These are phyloP conservation scores for Halichoerus grypus DNA, from an alignment of 2,113 vertebrate genomes.

Conservation along the genomic window DNA sequence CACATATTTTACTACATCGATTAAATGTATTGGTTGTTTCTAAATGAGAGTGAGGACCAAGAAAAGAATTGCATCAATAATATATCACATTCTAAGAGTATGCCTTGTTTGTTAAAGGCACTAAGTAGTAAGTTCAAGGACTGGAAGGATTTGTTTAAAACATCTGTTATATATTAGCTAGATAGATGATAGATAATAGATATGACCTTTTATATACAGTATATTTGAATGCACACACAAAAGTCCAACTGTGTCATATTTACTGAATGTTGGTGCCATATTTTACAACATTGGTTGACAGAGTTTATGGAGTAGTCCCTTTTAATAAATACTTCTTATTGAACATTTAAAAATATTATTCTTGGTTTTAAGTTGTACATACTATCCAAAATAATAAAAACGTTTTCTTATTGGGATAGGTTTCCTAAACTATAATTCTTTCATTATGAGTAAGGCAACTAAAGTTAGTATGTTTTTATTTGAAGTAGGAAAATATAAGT, in stretches of 20 bases:
- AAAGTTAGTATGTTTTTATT: not conserved
- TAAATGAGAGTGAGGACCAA: not conserved
- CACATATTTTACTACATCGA: not conserved
- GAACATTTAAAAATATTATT: not conserved
- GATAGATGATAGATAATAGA: not conserved
- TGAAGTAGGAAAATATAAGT: not conserved
- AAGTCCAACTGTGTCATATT: not conserved
- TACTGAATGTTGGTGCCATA: not conserved
- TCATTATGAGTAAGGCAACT: not conserved
- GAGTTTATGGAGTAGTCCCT: not conserved
- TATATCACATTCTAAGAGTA: not conserved
- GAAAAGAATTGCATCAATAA: not conserved
- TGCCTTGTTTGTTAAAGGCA: not conserved
- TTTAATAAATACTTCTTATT: constrained; percentile 23
- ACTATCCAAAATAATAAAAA: not conserved
- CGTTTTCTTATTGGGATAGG: not conserved
- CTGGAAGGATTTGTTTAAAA: constrained; percentile 54
- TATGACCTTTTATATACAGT: not conserved
- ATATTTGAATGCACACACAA: not conserved
- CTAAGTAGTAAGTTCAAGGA: not conserved
- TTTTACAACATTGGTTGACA: constrained; percentile 15
- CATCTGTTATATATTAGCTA: not conserved
- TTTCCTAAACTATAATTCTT: not conserved
- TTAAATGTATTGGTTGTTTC: not conserved
- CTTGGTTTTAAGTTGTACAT: not conserved